Evolutionary conservation across 1,140 invertebrate genomes (phyloP).

Genomic region (Bombus terrestris): DNA sequence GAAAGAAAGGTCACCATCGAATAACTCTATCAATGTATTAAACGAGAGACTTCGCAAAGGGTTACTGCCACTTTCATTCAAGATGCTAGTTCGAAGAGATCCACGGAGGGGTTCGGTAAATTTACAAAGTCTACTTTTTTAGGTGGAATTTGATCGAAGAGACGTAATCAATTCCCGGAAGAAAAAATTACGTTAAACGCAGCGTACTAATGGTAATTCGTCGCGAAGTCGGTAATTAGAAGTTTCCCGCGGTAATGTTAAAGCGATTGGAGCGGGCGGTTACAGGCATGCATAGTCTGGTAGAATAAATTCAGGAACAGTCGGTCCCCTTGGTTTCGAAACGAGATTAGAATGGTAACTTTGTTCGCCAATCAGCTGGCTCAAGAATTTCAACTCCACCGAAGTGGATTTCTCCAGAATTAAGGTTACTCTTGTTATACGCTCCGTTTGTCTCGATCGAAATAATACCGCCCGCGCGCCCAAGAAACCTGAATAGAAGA

Average conservation of each 20-base stretch:
- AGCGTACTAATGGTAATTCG: conserved; percentile 74
- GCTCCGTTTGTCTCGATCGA: conserved; percentile 54
- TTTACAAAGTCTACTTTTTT: background rate
- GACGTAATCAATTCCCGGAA: background rate
- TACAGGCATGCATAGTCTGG: conserved; percentile 40
- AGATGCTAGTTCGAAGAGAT: too few species aligned
- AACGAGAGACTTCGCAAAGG: background rate
- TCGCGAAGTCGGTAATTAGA: conserved; percentile 75
- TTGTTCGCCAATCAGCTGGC: conserved; percentile 78
- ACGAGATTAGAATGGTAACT: conserved; percentile 79
- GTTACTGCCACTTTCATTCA: background rate
- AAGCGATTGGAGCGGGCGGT: conserved; percentile 75
- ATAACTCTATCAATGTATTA: background rate
- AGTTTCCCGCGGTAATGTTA: conserved; percentile 76
- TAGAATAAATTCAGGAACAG: conserved; percentile 74
- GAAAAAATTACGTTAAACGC: background rate
- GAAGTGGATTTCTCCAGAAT: conserved; percentile 62
- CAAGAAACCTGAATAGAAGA: conserved; percentile 12
- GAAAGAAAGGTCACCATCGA: background rate
- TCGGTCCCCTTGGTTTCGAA: conserved; percentile 61
- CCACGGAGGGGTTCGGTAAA: background rate
- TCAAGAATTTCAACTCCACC: conserved; percentile 73
- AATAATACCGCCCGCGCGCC: conserved; percentile 45
- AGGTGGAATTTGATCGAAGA: background rate
- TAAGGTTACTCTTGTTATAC: conserved; percentile 58